Evolutionary conservation across 2,888 invertebrate species (phyloP).

Genomic region (Hipparchia semele): DNA sequence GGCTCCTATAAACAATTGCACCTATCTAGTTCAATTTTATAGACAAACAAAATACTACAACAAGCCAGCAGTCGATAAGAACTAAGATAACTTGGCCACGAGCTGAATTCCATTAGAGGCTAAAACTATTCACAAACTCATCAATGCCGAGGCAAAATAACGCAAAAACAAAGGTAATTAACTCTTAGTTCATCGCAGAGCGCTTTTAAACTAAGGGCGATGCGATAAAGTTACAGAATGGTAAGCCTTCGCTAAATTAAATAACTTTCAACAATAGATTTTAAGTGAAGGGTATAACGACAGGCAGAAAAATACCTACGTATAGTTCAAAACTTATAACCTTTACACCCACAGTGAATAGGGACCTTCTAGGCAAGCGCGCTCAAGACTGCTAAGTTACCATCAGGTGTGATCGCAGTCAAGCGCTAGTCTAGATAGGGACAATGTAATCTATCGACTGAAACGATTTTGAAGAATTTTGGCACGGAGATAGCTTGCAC

Average conservation of each 20-base stretch:
- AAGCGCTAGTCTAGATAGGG: too few relatives aligned
- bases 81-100: background rate
- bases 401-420: too few relatives aligned
- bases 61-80: background rate
- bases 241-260: background rate
- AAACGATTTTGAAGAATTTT: too few relatives aligned
- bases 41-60: background rate
- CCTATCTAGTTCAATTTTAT: background rate
- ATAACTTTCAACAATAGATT: background rate
- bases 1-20: too few relatives aligned
- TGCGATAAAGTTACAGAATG: conserved; percentile 14
- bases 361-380: too few relatives aligned
- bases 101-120: conserved; percentile 15
- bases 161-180: conserved; percentile 23
- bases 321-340: too few relatives aligned
- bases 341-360: too few relatives aligned
- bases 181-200: conserved; percentile 7
- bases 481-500: too few relatives aligned
- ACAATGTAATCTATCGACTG: too few relatives aligned
- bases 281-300: background rate
- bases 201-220: conserved; percentile 7
- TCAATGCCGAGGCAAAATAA: conserved; percentile 14
- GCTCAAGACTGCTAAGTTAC: too few relatives aligned
- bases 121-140: conserved; percentile 22
- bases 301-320: too few relatives aligned